phyloP scores from a whole-genome alignment of 2,888 invertebrate species.

The Monochamus alternatus region DNA sequence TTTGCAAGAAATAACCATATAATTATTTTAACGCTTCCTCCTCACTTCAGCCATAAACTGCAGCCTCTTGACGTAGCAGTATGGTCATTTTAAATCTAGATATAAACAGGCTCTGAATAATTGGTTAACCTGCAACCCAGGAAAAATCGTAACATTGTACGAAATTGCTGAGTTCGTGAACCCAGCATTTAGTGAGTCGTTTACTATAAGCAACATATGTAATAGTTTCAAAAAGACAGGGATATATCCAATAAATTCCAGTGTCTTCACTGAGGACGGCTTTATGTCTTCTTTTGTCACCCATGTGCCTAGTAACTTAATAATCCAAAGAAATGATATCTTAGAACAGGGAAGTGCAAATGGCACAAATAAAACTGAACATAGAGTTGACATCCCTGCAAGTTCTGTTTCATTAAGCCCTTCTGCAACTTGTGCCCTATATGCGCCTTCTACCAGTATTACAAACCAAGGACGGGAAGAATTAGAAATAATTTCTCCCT shows the following conservation, averaged over 20 bases:
- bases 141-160: constrained; percentile 44
- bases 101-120: constrained; percentile 33
- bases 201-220: constrained; percentile 22
- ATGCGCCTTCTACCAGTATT: background rate
- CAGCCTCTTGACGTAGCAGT: constrained; percentile 44
- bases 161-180: constrained; percentile 44
- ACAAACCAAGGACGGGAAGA: constrained; percentile 1
- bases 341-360: background rate
- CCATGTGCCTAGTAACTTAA: constrained; percentile 31
- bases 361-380: constrained; percentile 16
- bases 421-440: background rate
- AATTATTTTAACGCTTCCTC: constrained; percentile 38
- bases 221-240: constrained; percentile 50
- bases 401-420: background rate
- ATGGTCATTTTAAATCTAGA: background rate
- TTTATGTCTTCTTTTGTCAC: constrained; percentile 44
- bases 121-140: constrained; percentile 46
- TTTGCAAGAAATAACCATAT: constrained; percentile 39
- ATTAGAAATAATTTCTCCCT: constrained; percentile 34
- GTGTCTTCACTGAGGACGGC: constrained; percentile 49
- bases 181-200: constrained; percentile 40
- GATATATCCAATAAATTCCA: constrained; percentile 49
- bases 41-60: constrained; percentile 39
- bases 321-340: background rate
- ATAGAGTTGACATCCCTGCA: background rate